A percentile compares a stretch with the other conserved stretches of the same genome.
These are phyloP conservation scores for Venustaconcha ellipsiformis DNA, from an alignment of 1,140 invertebrate genomes.

Conservation along the genomic window DNA sequence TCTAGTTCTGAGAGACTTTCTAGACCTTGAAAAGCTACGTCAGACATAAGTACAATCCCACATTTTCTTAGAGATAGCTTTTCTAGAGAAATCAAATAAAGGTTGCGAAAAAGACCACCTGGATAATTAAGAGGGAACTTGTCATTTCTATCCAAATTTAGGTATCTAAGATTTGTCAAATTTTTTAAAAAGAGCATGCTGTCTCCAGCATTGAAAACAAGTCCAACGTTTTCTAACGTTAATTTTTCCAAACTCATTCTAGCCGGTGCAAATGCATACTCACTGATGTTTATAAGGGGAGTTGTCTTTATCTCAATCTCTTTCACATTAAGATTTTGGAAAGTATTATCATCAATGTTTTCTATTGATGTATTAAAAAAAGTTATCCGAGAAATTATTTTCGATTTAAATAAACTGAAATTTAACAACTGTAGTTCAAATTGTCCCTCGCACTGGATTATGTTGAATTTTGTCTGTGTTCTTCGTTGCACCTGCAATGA, in stretches of 20 bases:
- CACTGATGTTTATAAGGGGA: neutral
- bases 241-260: neutral
- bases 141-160: constrained; percentile 16
- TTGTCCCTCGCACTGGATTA: constrained; percentile 14
- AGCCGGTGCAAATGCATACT: constrained; percentile 4
- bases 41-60: constrained; percentile 15
- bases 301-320: constrained; percentile 11
- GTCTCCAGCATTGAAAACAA: neutral
- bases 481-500: too few relatives aligned
- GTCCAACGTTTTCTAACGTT: constrained; percentile 14
- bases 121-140: constrained; percentile 20
- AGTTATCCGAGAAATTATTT: neutral
- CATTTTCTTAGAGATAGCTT: constrained; percentile 14
- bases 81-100: constrained; percentile 13
- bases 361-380: constrained; percentile 11
- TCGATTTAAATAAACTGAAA: neutral
- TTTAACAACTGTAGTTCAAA: neutral
- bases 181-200: constrained; percentile 22
- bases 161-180: constrained; percentile 17
- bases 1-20: constrained; percentile 14
- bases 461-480: neutral
- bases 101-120: constrained; percentile 6
- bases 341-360: neutral
- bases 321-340: constrained; percentile 5
- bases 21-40: constrained; percentile 13